Base-by-base conservation (phyloP, 2,113 vertebrate species). In the Pyxicephalus adspersus region DNA sequence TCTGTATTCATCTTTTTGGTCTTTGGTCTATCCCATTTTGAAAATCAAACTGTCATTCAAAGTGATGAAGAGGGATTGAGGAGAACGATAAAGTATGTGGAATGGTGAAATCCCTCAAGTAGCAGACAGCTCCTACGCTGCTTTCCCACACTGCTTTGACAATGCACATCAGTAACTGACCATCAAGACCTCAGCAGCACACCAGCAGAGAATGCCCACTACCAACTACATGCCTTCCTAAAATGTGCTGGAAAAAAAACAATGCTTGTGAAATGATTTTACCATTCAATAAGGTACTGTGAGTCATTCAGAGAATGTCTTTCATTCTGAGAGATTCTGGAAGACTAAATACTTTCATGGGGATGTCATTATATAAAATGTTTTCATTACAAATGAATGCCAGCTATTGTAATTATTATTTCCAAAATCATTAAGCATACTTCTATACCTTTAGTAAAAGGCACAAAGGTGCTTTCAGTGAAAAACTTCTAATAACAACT, bases 11-110 rank as follows among this genome's bases (percentile, higher is more conserved):
- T 58, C 38, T 58, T 71, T 64, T 51, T 63, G 29, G 29, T 72
- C 65, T 50, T 70, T 16, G 64, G 34, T 73, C 45, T 55, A 73
- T 73, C 63, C 34, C 34, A 54, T 72, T 61, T 64, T 64, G 38
- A 73, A 72, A 15, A 70, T 34, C 26, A 60, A 68, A 72, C 15
- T 73, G 16, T 22, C 57, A 64, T 38, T 55, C 45, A 81, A 81
- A 81, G 67, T 64, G 68, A 55, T 81, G 28, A 81, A 81, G 78
- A 84, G 4, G 58, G 75, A 28, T 20, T 84, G 83, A 1, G 80
- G 29, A 66, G 68, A 83, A 50, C 63, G 57, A 45, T 84, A 45
- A 68, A 64, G 34, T 73, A 55, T 73, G 60, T 61, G 55, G 23
- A 79, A 68, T 78, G 5, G 17, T 70, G 38, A 71, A 81, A 81